Evolutionary conservation across 2,797 vertebrate genomes (phyloP).

Genomic region (Emys orbicularis): DNA sequence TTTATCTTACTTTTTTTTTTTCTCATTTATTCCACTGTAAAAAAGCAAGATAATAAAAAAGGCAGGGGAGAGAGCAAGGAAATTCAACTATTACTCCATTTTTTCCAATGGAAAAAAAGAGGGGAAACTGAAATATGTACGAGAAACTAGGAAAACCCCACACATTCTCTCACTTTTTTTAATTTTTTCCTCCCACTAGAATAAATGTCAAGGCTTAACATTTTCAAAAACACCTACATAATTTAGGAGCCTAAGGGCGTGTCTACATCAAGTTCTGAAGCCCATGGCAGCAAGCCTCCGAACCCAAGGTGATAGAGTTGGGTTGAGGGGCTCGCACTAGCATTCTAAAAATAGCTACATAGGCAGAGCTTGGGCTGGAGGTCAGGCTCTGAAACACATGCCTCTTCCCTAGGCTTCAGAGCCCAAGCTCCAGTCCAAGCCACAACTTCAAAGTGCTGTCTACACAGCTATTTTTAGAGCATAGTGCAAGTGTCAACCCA

Average conservation of each 20-base stretch:
- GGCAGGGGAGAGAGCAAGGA: not conserved
- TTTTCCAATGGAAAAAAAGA: not conserved
- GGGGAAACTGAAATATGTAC: not conserved
- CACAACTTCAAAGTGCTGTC: no score
- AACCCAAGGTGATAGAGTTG: no score
- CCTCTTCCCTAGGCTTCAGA: no score
- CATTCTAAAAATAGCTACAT: not conserved
- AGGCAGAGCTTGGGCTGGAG: no score
- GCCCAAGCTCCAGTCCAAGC: no score
- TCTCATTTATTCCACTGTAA: not conserved
- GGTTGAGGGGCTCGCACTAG: not conserved
- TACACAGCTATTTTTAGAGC: no score
- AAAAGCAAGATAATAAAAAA: not conserved
- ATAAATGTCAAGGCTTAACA: not conserved
- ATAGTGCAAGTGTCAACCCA: no score
- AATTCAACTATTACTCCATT: not conserved
- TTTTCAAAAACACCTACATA: not conserved
- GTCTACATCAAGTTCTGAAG: not conserved
- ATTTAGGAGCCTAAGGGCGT: not conserved
- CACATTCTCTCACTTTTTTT: not conserved
- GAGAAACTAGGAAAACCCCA: not conserved
- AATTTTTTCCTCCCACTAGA: not conserved
- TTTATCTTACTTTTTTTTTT: not conserved
- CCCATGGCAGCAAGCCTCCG: no score
- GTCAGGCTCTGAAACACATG: no score